Evolutionary conservation across 2,888 invertebrate species (phyloP).

Genomic region (Polydrusus cervinus): DNA sequence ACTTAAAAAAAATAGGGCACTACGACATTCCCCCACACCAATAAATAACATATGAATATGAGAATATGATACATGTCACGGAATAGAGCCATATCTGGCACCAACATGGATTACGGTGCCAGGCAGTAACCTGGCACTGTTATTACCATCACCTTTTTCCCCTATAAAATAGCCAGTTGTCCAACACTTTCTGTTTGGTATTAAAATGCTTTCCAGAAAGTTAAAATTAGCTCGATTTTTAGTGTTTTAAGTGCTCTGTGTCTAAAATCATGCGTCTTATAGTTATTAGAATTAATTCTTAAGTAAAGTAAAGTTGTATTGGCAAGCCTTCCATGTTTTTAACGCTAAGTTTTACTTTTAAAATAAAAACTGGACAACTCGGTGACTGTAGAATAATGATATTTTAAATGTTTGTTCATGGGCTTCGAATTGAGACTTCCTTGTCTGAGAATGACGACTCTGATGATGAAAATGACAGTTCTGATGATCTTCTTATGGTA

Average conservation of each 20-base stretch:
- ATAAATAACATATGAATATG: constrained; percentile 33
- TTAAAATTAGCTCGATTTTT: not conserved
- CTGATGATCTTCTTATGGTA: constrained; percentile 65
- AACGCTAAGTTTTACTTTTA: too few species aligned
- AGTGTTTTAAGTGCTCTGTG: too few species aligned
- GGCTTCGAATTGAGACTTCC: constrained; percentile 59
- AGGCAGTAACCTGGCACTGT: constrained; percentile 33
- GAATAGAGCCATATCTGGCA: not conserved
- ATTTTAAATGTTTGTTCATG: constrained; percentile 65
- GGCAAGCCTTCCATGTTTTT: too few species aligned
- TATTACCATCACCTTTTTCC: constrained; percentile 33
- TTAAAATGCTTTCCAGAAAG: not conserved
- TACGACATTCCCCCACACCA: too few species aligned
- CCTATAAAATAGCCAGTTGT: constrained; percentile 37
- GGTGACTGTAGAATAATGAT: too few species aligned
- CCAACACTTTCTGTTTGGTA: not conserved
- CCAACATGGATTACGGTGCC: constrained; percentile 1
- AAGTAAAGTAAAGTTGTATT: too few species aligned
- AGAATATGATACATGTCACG: constrained; percentile 12
- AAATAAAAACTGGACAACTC: too few species aligned
- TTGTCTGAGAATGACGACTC: constrained; percentile 60
- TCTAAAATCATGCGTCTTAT: too few species aligned
- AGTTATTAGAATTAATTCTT: too few species aligned
- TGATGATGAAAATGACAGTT: constrained; percentile 61
- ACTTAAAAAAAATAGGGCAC: not conserved